A percentile compares a stretch with the other conserved stretches of the same genome.
phyloP scores from a whole-genome alignment of 2,113 vertebrate species.

The Mesocricetus auratus region DNA sequence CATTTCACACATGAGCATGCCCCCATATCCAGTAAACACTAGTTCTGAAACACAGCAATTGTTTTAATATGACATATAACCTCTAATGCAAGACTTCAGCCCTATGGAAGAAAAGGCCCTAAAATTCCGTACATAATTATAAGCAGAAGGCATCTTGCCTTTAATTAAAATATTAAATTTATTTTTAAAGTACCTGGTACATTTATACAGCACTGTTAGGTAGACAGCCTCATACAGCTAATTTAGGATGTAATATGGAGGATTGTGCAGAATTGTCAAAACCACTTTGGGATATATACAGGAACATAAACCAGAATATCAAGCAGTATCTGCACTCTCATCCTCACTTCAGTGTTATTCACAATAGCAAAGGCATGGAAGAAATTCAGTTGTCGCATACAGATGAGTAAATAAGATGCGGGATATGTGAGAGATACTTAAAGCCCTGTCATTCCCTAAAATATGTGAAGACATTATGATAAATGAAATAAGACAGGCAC shows the following conservation, averaged over 20 bases:
- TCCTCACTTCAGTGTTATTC: background rate
- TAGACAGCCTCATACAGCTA: background rate
- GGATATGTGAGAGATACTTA: background rate
- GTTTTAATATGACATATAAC: background rate
- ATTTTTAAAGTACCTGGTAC: background rate
- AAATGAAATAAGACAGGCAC: background rate
- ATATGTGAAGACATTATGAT: background rate
- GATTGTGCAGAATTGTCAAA: background rate
- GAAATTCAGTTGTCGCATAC: background rate
- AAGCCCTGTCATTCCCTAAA: background rate
- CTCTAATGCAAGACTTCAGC: background rate
- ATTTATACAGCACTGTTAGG: no score
- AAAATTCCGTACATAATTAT: background rate
- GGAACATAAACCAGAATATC: background rate
- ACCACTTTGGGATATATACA: background rate
- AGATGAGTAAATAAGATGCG: background rate
- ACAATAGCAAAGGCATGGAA: background rate
- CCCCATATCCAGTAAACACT: no score
- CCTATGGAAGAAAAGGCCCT: background rate
- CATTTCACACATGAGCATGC: background rate
- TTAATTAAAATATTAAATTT: background rate
- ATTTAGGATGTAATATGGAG: background rate
- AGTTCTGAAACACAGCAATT: background rate
- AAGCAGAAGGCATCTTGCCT: background rate
- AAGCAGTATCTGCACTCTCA: background rate